These are phyloP conservation scores for Columbina picui DNA, from an alignment of 2,113 vertebrate species.

Conservation along the genomic window DNA sequence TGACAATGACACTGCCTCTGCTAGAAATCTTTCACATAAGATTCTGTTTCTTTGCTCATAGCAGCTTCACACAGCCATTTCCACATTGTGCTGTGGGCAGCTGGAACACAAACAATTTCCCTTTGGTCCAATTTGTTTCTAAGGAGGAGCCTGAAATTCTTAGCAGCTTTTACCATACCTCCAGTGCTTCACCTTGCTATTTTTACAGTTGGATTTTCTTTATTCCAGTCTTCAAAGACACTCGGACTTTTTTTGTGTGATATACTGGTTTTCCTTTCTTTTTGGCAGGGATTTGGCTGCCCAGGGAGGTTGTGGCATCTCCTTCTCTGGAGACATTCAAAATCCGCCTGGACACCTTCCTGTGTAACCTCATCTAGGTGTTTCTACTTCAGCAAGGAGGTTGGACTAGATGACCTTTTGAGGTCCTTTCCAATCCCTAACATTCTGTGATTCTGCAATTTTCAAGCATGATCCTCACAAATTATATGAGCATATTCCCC, in stretches of 20 bases:
- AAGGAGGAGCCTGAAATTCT: not conserved
- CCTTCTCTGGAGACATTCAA: too few species aligned
- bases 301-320: too few species aligned
- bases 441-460: not conserved
- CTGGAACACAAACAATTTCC: not conserved
- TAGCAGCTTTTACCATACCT: not conserved
- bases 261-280: not conserved
- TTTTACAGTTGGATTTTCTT: not conserved
- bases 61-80: not conserved
- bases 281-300: not conserved
- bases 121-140: not conserved
- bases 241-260: not conserved
- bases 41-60: not conserved
- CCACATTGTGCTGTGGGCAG: accelerated
- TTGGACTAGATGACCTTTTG: too few species aligned
- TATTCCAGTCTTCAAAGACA: not conserved
- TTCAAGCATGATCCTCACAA: accelerated
- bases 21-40: not conserved
- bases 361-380: too few species aligned
- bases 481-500: not conserved
- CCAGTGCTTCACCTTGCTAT: not conserved
- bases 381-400: too few species aligned
- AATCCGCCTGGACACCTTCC: too few species aligned
- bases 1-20: not conserved
- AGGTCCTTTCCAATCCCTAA: too few species aligned